phyloP scores from a whole-genome alignment of 2,113 vertebrate species.

The Isichthys henryi region DNA sequence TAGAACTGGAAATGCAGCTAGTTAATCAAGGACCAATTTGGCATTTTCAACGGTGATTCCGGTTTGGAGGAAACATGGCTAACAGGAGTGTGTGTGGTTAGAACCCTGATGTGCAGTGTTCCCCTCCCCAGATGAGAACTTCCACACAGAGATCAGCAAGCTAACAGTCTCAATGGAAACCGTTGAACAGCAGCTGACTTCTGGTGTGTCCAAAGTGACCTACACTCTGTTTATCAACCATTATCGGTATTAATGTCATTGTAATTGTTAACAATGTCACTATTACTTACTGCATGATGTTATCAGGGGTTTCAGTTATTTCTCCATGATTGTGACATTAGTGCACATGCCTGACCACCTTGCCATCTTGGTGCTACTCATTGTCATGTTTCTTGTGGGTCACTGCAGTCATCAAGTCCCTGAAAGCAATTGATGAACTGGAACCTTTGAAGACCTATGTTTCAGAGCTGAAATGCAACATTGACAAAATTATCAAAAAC shows the following conservation, averaged over 20 bases:
- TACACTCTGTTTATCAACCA: background rate
- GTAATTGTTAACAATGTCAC: background rate
- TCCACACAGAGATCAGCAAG: slow-evolving; percentile 9
- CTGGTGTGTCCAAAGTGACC: background rate
- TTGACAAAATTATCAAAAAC: slow-evolving; percentile 15
- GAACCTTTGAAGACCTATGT: background rate
- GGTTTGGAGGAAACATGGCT: background rate
- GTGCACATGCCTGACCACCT: background rate
- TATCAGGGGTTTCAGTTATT: background rate
- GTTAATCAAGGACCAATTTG: background rate
- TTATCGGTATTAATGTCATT: background rate
- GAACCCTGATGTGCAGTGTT: background rate
- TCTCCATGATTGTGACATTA: background rate
- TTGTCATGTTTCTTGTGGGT: background rate
- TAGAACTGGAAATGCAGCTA: background rate
- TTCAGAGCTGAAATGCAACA: slow-evolving; percentile 9
- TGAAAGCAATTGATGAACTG: slow-evolving; percentile 4
- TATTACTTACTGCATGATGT: background rate
- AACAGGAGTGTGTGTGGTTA: background rate
- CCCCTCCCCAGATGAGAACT: background rate
- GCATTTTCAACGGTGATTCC: background rate
- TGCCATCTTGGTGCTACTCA: background rate
- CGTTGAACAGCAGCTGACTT: background rate
- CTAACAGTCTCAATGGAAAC: slow-evolving; percentile 2
- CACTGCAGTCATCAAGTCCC: background rate